Evolutionary conservation across 2,113 vertebrate species (phyloP).

Genomic region (Arizona elegans): DNA sequence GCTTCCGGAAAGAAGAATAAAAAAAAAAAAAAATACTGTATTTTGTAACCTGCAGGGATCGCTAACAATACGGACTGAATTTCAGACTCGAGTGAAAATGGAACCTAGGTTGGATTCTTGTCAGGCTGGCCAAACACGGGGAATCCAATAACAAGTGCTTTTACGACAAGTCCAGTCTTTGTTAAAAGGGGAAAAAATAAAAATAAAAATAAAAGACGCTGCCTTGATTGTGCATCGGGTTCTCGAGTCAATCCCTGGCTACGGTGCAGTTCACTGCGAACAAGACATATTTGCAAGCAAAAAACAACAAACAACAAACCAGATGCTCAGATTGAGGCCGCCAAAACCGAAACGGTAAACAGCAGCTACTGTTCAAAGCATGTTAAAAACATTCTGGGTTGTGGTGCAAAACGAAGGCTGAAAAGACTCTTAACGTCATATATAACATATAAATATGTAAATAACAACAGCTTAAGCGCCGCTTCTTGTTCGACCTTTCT

Average conservation of each 20-base stretch:
- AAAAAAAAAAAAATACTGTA: background rate
- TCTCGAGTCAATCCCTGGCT: rapidly evolving
- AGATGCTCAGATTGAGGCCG: background rate
- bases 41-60: background rate
- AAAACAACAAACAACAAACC: background rate
- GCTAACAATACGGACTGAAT: no score
- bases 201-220: background rate
- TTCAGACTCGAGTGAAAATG: background rate
- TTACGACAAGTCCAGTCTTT: background rate
- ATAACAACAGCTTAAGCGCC: background rate
- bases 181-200: background rate
- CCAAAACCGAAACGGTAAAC: background rate
- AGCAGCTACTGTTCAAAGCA: background rate
- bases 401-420: background rate
- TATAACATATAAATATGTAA: background rate
- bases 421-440: background rate
- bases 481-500: background rate
- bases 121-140: background rate
- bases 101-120: background rate
- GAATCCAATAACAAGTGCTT: background rate
- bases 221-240: background rate
- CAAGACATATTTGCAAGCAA: background rate
- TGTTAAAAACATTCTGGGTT: background rate
- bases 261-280: slow-evolving; percentile 28
- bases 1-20: background rate